Base-by-base conservation (phyloP, 2,113 vertebrate species). In the Chionis minor region DNA sequence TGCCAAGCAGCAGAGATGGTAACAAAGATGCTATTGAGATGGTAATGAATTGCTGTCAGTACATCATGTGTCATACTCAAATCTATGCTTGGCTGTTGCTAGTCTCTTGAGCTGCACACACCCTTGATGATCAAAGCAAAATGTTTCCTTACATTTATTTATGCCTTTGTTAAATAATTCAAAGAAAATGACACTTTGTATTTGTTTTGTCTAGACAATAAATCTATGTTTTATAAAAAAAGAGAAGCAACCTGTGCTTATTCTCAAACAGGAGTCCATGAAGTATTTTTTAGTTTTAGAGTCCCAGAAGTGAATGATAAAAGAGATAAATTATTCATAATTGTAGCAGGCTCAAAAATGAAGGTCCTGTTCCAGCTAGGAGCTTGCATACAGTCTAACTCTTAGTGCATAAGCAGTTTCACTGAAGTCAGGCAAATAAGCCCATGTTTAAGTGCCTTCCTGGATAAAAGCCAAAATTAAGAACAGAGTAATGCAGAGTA, bases 61-160 rank as follows among this genome's bases (percentile, higher is more conserved):
- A 54, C 49, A n/a, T 70, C 45, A 49, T 72, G 33, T 86, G 51
- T 61, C 49, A 71, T 45, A 63, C 27, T 69, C 49, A 82, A 67
- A 82, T 80, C 22, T 77, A 6, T 70, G 40, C 49, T 82, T 75
- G 38, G 3, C 12, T 87, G 10, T 58, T 92, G 86, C 44, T 71
- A 40, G 44, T 80, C 52, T 90, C 52, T 85, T 90, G 56, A 90
- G 47, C 23, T 67, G 20, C 35, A 22, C 32, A 92, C 30, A 22
- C 20, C 44, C 61, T 91, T 67, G 61, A 78, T 75, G 62, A 88
- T 86, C 62, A 93, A 92, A 90, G 44, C 20, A 72, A 90, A 94
- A 89, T 80, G 26, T 69, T 94, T 74, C 22, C 22, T 83, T 90
- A 93, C 16, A 79, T 88, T 84, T 94, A 75, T 93, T 90, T 88